phyloP scores from a whole-genome alignment of 2,113 vertebrate genomes.

The Cepphus grylle region DNA sequence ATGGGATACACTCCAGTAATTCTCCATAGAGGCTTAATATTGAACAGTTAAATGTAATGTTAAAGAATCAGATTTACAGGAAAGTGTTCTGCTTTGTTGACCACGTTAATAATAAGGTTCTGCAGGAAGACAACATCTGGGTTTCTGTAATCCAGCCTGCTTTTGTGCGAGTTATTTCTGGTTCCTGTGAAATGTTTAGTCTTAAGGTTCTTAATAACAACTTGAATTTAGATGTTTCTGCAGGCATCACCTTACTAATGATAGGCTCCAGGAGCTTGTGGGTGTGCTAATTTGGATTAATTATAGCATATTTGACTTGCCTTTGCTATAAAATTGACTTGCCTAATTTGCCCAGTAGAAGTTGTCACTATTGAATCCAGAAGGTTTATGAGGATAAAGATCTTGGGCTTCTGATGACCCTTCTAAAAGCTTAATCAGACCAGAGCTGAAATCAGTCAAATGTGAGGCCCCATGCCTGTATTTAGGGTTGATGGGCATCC shows the following conservation, averaged over 20 bases:
- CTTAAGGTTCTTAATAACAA: not conserved
- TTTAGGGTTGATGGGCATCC: not conserved
- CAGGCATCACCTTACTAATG: not conserved
- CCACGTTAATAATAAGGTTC: not conserved
- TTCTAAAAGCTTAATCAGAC: not conserved
- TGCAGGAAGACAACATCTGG: not conserved
- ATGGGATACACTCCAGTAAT: not conserved
- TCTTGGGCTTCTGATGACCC: not conserved
- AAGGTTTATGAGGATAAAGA: constrained; percentile 1
- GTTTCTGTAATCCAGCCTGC: not conserved
- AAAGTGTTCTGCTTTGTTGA: not conserved
- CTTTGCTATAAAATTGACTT: constrained; percentile 13
- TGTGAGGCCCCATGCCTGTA: fast-evolving
- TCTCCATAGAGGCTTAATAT: not conserved
- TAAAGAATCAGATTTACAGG: not conserved
- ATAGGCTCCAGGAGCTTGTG: not conserved
- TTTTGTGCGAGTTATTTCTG: not conserved
- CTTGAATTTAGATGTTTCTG: not conserved
- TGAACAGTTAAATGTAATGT: not conserved
- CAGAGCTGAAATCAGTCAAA: not conserved
- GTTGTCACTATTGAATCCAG: not conserved
- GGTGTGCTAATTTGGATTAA: constrained; percentile 47
- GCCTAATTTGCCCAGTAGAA: not conserved
- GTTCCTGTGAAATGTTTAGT: not conserved
- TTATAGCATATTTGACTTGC: constrained; percentile 24